phyloP scores from a whole-genome alignment of 2,797 vertebrate species.

The Crenichthys baileyi region DNA sequence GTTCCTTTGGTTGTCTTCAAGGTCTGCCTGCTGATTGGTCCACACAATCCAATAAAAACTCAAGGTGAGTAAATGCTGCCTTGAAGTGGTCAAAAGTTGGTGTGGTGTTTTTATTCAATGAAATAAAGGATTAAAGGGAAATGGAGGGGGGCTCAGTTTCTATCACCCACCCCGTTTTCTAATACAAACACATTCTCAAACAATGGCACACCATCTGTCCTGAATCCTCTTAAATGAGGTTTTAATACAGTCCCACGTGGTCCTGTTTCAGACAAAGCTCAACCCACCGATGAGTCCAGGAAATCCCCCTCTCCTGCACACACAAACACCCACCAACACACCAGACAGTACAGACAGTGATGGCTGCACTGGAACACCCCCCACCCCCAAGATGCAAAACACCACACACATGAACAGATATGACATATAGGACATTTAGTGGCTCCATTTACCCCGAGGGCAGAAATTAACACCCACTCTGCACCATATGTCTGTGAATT shows the following conservation, averaged over 20 bases:
- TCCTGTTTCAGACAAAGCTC: slow-evolving; percentile 65
- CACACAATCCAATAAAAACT: slow-evolving; percentile 22
- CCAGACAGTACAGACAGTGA: slow-evolving; percentile 38
- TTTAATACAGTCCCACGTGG: slow-evolving; percentile 73
- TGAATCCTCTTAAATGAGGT: slow-evolving; percentile 80
- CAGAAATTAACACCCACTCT: slow-evolving; percentile 60
- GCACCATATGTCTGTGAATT: slow-evolving; percentile 51
- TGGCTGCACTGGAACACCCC: slow-evolving; percentile 12
- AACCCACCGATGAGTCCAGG: slow-evolving; percentile 45
- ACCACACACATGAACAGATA: slow-evolving; percentile 28
- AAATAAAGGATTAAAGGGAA: not conserved
- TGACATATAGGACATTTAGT: slow-evolving; percentile 51
- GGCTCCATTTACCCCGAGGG: slow-evolving; percentile 45
- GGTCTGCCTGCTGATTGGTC: slow-evolving; percentile 43
- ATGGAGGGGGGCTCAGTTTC: slow-evolving; percentile 2
- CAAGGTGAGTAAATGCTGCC: slow-evolving; percentile 16
- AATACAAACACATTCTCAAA: slow-evolving; percentile 71
- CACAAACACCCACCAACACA: not conserved
- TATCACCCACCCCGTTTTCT: slow-evolving; percentile 58
- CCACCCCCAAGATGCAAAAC: slow-evolving; percentile 7
- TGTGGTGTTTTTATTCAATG: slow-evolving; percentile 38
- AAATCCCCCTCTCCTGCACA: slow-evolving; percentile 5
- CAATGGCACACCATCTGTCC: slow-evolving; percentile 78
- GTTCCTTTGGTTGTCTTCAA: slow-evolving; percentile 45
- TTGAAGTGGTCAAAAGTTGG: slow-evolving; percentile 15